Conservation (phyloP, 2,113 vertebrate species). For the Anthoscopus minutus region DNA sequence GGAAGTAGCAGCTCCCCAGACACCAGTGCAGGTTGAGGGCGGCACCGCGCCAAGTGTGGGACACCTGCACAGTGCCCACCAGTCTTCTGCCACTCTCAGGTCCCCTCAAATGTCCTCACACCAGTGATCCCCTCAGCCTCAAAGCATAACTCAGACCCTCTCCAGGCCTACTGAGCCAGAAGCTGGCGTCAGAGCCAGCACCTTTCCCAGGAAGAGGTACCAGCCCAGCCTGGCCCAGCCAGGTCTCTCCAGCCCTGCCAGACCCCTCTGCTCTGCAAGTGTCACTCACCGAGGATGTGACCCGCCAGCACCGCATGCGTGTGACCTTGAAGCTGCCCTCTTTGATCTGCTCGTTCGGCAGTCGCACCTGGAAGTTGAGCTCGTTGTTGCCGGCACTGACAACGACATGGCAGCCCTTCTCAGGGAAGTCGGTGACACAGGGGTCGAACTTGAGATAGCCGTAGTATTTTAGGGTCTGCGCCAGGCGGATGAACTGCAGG, state of each 20-base stretch:
- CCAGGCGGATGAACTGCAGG: slow-evolving; percentile 88
- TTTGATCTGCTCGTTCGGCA: slow-evolving; percentile 92
- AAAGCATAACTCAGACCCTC: fast-evolving
- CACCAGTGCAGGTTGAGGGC: not conserved
- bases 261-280: not conserved
- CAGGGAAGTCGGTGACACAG: slow-evolving; percentile 94
- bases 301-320: slow-evolving; percentile 96
- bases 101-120: not conserved
- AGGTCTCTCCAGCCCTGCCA: not conserved
- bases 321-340: slow-evolving; percentile 99
- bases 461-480: slow-evolving; percentile 94
- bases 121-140: not conserved
- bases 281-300: slow-evolving; percentile 92
- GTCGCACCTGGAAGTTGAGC: slow-evolving; percentile 95
- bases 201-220: not conserved
- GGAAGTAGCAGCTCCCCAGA: not conserved
- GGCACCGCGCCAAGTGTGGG: not conserved
- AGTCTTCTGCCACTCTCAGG: not conserved
- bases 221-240: not conserved
- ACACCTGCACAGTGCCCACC: not conserved
- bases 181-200: not conserved
- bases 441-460: slow-evolving; percentile 97
- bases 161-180: not conserved
- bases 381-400: slow-evolving; percentile 96
- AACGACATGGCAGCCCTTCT: slow-evolving; percentile 94